Conservation (phyloP, 2,797 vertebrate genomes). For the Oreonectes daqikongensis region DNA sequence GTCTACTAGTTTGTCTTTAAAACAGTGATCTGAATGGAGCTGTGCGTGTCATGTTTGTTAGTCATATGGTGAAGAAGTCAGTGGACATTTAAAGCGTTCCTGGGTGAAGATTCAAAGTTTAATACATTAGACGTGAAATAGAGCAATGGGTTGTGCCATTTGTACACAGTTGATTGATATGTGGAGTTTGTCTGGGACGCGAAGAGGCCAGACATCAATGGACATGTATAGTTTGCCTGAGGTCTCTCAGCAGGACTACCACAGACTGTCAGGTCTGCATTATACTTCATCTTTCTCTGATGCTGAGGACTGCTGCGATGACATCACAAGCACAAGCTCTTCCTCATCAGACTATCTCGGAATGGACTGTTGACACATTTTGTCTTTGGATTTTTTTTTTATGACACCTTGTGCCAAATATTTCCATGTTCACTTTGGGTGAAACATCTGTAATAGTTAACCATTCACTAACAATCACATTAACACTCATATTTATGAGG, state of each 20-base stretch:
- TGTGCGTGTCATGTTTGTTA: not conserved
- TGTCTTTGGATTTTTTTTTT: not conserved
- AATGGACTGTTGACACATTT: conserved; percentile 60
- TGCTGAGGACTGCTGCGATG: conserved; percentile 70
- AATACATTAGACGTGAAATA: not conserved
- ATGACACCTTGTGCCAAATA: conserved; percentile 14
- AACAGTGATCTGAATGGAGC: not conserved
- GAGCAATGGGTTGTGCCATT: conserved; percentile 69
- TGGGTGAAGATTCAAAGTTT: not conserved
- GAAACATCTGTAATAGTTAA: not conserved
- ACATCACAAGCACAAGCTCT: conserved; percentile 65
- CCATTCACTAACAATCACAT: not conserved
- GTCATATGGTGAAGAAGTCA: not conserved
- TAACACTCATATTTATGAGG: not conserved
- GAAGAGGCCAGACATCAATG: conserved; percentile 62
- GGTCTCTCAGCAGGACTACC: conserved; percentile 65
- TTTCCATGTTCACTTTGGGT: not conserved
- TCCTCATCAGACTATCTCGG: conserved; percentile 65
- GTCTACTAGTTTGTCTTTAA: not conserved
- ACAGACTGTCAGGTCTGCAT: conserved; percentile 70
- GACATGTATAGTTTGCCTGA: conserved; percentile 69
- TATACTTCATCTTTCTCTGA: conserved; percentile 74
- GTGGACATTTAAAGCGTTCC: not conserved
- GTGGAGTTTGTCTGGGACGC: conserved; percentile 65
- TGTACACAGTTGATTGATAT: conserved; percentile 75